Evolutionary conservation across 2,797 vertebrate species (phyloP), one percentile per base, ranked within the genome.

Genomic region (Odontamblyopus lacepedii): DNA sequence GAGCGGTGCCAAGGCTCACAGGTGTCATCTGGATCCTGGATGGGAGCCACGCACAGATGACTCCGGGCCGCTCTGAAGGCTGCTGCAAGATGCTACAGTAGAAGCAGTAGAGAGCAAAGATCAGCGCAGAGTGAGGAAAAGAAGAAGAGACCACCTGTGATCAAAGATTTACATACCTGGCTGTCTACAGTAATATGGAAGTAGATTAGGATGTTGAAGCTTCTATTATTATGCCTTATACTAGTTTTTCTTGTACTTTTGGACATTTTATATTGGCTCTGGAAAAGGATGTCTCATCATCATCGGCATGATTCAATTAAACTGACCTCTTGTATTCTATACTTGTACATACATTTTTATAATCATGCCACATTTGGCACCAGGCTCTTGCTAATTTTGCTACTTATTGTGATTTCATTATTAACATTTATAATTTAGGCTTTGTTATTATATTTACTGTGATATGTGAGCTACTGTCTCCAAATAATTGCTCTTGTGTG

Each of bases 1-100:
- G 83, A 90, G 79, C 83, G 75, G 76, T 83, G 90, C 88, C 90
- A 91, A 87, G 76, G 82, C 87, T 88, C 85, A 88, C 84, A 87
- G 84, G 87, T 89, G 86, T 89, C 89, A 89, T 85, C 71, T 0
- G 77, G 84, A 80, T 84, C 85, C 84, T 92, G 90, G 90, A 75
- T 44, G 26, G 0, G 4, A 64, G 84, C 89, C 89, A 85, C 71
- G 32, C 63, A 69, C 70, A 83, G 78, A 71, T 41, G 81, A 81
- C 82, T 80, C 82, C 78, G 61, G 76, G 84, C 81, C 88, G 65
- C 76, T 79, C 76, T 75, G 69, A 76, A 81, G 80, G 83, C 71
- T 70, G 62, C 73, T 67, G 69, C 77, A 78, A 79, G 73, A 77
- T 75, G 70, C 56, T 70, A 70, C 72, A 78, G 75, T 32, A 62